Percentiles rank a stretch among this genome's conserved stretches.
phyloP scores from a whole-genome alignment of 2,113 vertebrate genomes.

The Choloepus hoffmanni region DNA sequence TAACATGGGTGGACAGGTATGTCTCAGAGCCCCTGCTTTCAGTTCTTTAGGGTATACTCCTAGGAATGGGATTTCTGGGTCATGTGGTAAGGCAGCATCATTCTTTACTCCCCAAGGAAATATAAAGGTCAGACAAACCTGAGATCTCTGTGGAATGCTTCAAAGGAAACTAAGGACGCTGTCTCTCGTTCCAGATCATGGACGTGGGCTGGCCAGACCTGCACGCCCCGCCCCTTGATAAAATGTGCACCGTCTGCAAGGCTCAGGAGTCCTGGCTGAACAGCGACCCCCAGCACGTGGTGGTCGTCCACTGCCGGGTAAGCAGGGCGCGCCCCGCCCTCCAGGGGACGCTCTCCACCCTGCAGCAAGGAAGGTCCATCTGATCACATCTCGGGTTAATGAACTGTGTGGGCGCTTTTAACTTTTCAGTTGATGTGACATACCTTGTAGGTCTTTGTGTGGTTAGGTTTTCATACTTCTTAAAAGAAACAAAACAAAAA shows the following conservation, averaged over 20 bases:
- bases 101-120: neutral
- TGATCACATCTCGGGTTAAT: neutral
- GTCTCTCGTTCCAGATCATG: constrained; percentile 89
- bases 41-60: too few species aligned
- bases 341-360: neutral
- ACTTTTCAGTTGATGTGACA: neutral
- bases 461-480: neutral
- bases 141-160: neutral
- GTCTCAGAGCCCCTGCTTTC: too few species aligned
- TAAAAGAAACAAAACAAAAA: too few species aligned
- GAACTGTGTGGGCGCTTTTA: neutral
- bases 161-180: neutral
- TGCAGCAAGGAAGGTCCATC: too few species aligned
- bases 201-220: constrained; percentile 97
- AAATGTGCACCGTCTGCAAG: constrained; percentile 98
- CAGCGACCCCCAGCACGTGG: constrained; percentile 92
- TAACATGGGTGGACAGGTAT: too few species aligned
- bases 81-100: fast-evolving
- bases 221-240: constrained; percentile 96
- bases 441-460: neutral
- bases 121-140: neutral
- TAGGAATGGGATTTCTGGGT: too few species aligned
- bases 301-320: constrained; percentile 96
- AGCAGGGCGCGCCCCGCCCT: constrained; percentile 72
- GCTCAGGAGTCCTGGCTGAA: constrained; percentile 98